These are phyloP conservation scores for Isurus oxyrinchus DNA, from an alignment of 2,113 vertebrate genomes.

Conservation along the genomic window DNA sequence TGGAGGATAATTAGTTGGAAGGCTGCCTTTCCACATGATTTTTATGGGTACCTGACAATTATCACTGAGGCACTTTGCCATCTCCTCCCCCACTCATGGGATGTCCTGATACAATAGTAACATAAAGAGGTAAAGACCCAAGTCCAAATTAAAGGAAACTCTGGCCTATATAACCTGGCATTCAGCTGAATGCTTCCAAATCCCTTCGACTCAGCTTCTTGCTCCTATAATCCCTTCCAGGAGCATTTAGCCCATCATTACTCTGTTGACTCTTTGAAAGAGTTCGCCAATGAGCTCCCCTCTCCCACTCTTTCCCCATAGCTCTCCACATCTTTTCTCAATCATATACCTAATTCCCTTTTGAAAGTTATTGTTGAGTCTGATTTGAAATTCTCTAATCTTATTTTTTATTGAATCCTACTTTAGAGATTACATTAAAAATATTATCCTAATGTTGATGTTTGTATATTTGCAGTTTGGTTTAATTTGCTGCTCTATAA, in stretches of 20 bases:
- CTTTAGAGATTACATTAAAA: background rate
- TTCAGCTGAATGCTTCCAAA: background rate
- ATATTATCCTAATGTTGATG: background rate
- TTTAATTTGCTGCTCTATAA: background rate
- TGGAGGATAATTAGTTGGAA: background rate
- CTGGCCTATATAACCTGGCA: background rate
- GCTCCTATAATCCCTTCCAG: too few relatives aligned
- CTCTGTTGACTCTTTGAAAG: background rate
- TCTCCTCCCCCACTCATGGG: background rate
- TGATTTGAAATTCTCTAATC: background rate
- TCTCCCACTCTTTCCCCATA: background rate
- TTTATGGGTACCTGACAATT: background rate
- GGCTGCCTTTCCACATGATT: background rate
- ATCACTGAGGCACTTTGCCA: background rate
- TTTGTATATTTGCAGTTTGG: background rate
- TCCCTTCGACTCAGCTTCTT: background rate
- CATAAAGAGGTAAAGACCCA: background rate
- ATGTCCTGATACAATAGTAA: background rate
- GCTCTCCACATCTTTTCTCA: background rate
- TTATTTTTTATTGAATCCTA: background rate
- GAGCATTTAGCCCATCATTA: background rate
- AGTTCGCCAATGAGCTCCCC: background rate
- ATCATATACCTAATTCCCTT: background rate
- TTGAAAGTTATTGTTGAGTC: background rate
- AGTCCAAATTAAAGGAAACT: background rate